These are phyloP conservation scores for Penelope pileata DNA, from an alignment of 2,113 vertebrate species.

Conservation along the genomic window DNA sequence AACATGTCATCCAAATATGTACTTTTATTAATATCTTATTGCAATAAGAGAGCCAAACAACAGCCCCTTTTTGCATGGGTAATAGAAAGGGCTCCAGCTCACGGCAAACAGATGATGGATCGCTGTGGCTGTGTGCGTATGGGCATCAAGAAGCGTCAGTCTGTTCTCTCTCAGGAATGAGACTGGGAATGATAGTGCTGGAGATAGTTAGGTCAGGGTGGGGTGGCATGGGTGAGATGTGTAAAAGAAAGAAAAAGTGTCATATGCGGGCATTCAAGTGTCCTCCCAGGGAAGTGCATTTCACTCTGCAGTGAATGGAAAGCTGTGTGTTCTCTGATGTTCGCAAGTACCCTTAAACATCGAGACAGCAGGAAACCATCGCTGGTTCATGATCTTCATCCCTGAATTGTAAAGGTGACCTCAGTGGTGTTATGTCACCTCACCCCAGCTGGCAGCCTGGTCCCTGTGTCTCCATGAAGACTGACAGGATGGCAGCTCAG, in stretches of 20 bases:
- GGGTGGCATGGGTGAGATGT: background rate
- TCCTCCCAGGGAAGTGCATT: background rate
- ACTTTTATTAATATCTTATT: background rate
- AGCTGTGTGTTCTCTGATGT: background rate
- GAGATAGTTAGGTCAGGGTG: background rate
- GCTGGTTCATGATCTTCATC: background rate
- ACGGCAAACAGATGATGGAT: background rate
- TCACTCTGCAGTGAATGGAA: background rate
- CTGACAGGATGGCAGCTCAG: background rate
- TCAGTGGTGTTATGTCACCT: background rate
- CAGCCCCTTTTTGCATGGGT: accelerated
- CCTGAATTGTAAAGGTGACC: background rate
- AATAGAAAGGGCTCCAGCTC: background rate
- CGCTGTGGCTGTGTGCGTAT: background rate
- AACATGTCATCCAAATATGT: accelerated
- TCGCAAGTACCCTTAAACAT: background rate
- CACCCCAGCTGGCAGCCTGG: background rate
- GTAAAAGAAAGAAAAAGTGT: background rate
- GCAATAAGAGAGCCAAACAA: background rate
- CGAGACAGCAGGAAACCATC: background rate
- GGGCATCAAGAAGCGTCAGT: background rate
- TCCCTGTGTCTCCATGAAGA: background rate
- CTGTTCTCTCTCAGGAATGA: background rate
- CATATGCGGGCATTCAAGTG: background rate
- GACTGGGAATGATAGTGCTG: background rate